Evolutionary conservation across 2,113 vertebrate genomes (phyloP).

Genomic region (Thamnophis sirtalis): DNA sequence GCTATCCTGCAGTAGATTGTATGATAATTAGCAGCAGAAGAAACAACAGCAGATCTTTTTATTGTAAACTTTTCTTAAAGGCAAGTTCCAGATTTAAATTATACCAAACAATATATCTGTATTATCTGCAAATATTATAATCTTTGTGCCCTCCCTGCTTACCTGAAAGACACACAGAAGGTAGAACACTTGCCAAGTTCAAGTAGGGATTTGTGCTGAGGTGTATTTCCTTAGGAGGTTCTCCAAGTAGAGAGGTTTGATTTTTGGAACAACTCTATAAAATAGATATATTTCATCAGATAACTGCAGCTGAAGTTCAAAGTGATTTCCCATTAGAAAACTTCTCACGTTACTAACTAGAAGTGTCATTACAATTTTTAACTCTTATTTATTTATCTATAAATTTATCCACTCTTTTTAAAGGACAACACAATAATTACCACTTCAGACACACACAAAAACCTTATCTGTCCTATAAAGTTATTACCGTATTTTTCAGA

Average conservation of each 20-base stretch:
- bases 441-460: background rate
- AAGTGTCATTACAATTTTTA: background rate
- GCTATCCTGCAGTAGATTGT: background rate
- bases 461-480: background rate
- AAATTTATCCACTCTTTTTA: background rate
- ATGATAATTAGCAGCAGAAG: background rate
- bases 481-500: background rate
- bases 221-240: conserved; percentile 91
- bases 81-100: background rate
- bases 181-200: conserved; percentile 92
- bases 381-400: background rate
- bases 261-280: conserved; percentile 71
- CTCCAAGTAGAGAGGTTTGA: conserved; percentile 90
- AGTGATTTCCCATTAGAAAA: background rate
- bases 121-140: background rate
- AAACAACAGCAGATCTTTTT: background rate
- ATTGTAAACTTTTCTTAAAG: background rate
- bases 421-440: background rate
- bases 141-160: conserved; percentile 4
- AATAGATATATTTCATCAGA: background rate
- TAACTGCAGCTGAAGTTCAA: background rate
- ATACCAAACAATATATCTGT: background rate
- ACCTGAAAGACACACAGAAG: conserved; percentile 84
- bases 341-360: background rate
- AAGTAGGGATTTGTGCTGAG: conserved; percentile 95